Evolutionary conservation across 2,113 vertebrate species (phyloP), one percentile per base, ranked within the genome.

Genomic region (Haemorhous mexicanus): DNA sequence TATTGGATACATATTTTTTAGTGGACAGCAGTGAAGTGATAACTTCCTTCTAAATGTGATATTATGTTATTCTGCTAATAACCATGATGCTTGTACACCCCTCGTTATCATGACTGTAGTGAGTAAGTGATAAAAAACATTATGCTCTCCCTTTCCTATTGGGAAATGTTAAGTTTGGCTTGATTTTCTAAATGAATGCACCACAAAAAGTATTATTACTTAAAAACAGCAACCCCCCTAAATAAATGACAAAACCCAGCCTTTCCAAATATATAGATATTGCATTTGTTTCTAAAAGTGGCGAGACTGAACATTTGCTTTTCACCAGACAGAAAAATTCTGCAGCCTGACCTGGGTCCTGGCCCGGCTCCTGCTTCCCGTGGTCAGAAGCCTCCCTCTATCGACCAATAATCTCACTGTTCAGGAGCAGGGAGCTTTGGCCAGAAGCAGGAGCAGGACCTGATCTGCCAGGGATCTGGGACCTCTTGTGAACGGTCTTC

Each of bases 341-440:
- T 79, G 32, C 69, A 73, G 44, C 49, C 32, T 27, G 39, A 35
- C 55, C 39, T 12, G 0, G 0, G 44, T 90, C 28, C 56, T 64
- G 90, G 12, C 59, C 33, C 28, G 43, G 39, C 26, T 95, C 20
- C 47, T 91, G 55, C 39, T 86, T 96, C 82, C 21, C 3, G 0
- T 84, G 85, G 76, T 95, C 79, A 95, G 62, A 94, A 96, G 89
- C 91, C 96, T 95, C 93, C 96, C 95, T 94, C 95, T 95, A 87
- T 93, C 59, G 87, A 96, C 89, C 8, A 2, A 55, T 28, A 49
- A 24, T 82, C 77, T 92, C 68, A 67, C 33, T 86, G 68, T 77
- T 88, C 32, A 78, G 61, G 37, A 64, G 52, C 41, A 81, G 20
- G 18, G 75, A 84, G 37, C 37, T 87, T 73, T 72, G 33, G 4